phyloP scores from a whole-genome alignment of 2,888 invertebrate genomes.

The Eurytoma californica region DNA sequence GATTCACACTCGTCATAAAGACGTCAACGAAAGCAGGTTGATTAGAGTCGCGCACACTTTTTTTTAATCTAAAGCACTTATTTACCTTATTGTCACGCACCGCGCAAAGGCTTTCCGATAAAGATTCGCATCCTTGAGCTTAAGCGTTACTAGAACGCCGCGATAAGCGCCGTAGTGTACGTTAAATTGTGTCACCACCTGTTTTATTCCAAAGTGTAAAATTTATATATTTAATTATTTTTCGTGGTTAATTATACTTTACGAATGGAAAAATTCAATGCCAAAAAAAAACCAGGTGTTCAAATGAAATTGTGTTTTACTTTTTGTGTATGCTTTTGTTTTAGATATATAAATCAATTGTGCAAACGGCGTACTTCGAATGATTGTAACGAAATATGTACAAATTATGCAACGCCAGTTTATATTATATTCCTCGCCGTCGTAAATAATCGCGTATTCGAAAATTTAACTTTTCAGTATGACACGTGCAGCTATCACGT shows the following conservation, averaged over 20 bases:
- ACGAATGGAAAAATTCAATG: too few species aligned
- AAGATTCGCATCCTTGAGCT: slow-evolving; percentile 53
- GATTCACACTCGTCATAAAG: slow-evolving; percentile 44
- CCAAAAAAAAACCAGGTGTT: too few species aligned
- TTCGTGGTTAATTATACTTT: neutral
- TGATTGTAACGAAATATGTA: neutral
- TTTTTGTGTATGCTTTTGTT: too few species aligned
- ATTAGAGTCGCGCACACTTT: slow-evolving; percentile 28
- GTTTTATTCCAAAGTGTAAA: slow-evolving; percentile 25
- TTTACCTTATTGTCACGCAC: slow-evolving; percentile 55
- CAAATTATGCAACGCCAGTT: neutral
- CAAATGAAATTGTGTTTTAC: too few species aligned
- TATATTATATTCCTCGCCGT: neutral
- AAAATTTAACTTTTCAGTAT: neutral
- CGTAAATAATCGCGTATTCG: neutral
- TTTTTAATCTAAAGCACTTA: slow-evolving; percentile 41
- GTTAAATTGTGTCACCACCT: slow-evolving; percentile 43
- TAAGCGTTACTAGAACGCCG: slow-evolving; percentile 28
- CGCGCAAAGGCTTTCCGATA: slow-evolving; percentile 45
- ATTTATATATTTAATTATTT: neutral
- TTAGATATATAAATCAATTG: too few species aligned
- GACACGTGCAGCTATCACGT: slow-evolving; percentile 36
- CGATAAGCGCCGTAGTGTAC: slow-evolving; percentile 42
- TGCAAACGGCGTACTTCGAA: too few species aligned
- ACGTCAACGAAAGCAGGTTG: slow-evolving; percentile 46